A percentile compares a stretch with the other conserved stretches of the same genome.
Conservation (phyloP, 2,797 vertebrate species). For the Epinephelus coioides region DNA sequence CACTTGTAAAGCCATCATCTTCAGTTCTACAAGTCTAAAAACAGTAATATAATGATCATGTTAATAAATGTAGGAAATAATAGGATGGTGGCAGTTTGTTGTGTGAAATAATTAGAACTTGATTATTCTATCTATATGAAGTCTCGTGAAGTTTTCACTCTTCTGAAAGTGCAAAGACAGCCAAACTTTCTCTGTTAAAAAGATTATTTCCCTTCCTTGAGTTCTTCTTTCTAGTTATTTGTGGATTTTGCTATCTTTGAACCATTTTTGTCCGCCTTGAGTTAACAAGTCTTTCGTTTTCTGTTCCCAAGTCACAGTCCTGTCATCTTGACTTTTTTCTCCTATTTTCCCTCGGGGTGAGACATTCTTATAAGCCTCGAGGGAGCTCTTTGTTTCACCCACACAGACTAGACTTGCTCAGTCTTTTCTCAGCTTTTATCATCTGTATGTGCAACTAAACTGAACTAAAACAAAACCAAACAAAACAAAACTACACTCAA, state of each 20-base stretch:
- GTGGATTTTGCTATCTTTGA: constrained; percentile 48
- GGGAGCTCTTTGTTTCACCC: constrained; percentile 50
- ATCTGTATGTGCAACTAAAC: constrained; percentile 19
- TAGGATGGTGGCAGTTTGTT: not conserved
- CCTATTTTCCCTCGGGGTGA: constrained; percentile 16
- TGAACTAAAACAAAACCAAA: constrained; percentile 1
- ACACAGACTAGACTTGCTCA: constrained; percentile 32
- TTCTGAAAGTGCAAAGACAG: not conserved
- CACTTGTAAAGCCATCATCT: not conserved
- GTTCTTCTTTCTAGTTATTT: constrained; percentile 50
- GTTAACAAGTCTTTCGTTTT: constrained; percentile 59
- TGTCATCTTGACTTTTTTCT: constrained; percentile 46
- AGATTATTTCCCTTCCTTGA: constrained; percentile 27
- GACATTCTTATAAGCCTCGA: constrained; percentile 33
- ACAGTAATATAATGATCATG: not conserved
- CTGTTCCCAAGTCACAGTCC: constrained; percentile 41
- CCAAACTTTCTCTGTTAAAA: not conserved
- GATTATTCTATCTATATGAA: not conserved
- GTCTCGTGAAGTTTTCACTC: not conserved
- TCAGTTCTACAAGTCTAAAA: not conserved
- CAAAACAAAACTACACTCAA: not conserved
- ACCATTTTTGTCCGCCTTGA: constrained; percentile 42
- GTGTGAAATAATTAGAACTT: not conserved
- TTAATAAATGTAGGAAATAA: not conserved
- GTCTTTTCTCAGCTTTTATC: constrained; percentile 29